Evolutionary conservation across 2,113 vertebrate species (phyloP).

Genomic region (Spheniscus mendiculus): DNA sequence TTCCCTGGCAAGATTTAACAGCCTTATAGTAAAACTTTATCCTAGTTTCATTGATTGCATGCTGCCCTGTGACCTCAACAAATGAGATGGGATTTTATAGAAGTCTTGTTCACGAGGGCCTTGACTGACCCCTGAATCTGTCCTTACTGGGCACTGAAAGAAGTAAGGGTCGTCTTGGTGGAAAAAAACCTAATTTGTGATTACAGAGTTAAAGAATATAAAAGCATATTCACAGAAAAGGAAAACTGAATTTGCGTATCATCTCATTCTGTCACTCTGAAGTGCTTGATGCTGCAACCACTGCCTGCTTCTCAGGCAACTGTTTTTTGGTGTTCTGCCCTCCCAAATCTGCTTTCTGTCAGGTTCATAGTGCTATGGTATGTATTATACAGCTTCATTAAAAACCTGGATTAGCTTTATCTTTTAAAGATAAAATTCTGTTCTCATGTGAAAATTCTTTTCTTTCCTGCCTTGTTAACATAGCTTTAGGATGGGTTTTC

Average conservation of each 20-base stretch:
- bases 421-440: neutral
- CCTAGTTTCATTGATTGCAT: neutral
- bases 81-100: neutral
- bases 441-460: neutral
- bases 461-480: neutral
- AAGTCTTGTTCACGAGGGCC: neutral
- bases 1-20: neutral
- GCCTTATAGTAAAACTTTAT: neutral
- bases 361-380: neutral
- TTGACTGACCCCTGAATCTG: neutral
- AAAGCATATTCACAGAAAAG: neutral
- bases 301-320: neutral
- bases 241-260: neutral
- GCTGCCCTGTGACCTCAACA: neutral
- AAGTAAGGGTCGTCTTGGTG: neutral
- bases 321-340: neutral
- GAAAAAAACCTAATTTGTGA: rapidly evolving
- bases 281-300: neutral
- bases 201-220: neutral
- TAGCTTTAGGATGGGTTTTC: neutral
- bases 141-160: neutral
- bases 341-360: neutral
- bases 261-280: neutral
- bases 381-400: neutral
- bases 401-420: neutral